Evolutionary conservation across 2,797 vertebrate species (phyloP).

Genomic region (Crocidura indochinensis): DNA sequence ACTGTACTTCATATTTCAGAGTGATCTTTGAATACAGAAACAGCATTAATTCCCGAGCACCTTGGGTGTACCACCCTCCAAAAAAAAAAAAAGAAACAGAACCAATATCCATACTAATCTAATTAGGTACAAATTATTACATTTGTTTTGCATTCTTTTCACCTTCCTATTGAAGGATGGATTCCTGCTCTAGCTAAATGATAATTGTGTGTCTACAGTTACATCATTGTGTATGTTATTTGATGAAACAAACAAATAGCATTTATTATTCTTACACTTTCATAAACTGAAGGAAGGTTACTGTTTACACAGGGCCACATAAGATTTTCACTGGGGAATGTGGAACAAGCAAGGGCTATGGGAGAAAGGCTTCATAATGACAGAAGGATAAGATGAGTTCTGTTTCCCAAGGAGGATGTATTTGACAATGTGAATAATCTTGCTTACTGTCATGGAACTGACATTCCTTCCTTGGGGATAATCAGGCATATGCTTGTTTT

Average conservation of each 20-base stretch:
- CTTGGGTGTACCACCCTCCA: no score
- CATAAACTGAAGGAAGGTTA: no score
- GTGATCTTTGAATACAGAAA: no score
- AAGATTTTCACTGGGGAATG: neutral
- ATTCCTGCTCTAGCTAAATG: neutral
- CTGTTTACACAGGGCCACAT: fast-evolving
- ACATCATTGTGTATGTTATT: no score
- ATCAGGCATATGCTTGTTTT: no score
- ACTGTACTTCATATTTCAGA: no score
- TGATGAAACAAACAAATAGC: fast-evolving
- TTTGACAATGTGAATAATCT: neutral
- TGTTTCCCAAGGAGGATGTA: neutral
- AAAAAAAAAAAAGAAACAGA: no score
- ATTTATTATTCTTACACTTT: neutral
- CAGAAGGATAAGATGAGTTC: neutral
- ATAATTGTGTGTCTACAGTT: no score
- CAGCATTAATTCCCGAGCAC: no score
- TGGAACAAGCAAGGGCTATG: neutral
- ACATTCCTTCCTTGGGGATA: neutral
- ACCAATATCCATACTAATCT: neutral
- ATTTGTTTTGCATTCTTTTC: no score
- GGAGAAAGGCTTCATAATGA: neutral
- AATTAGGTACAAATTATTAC: neutral
- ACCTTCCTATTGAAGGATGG: no score
- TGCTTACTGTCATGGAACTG: neutral